Evolutionary conservation across 2,888 invertebrate species (phyloP), one percentile per base, ranked within the genome.

Genomic region (Parapristionchus giblindavisi): DNA sequence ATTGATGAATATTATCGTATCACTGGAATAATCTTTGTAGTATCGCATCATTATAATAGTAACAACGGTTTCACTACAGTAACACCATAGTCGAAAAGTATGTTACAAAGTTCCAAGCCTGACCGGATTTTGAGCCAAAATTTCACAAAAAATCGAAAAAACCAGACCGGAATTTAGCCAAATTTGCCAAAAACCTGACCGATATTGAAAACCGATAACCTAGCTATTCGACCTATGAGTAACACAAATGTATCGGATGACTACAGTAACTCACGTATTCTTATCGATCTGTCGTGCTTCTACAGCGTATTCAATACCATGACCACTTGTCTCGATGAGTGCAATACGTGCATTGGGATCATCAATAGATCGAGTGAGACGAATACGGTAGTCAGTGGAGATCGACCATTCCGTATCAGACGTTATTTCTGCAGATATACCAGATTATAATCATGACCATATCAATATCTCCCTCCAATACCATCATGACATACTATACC

Each of bases 281-380:
- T 68, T 38, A 52, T 24, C 52, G 21, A 68, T 27, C 27, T 61
- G 43, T 48, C 48, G 60, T 36, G 73, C 43, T 17, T 73, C 73
- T 32, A 73, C 61, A 0, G 73, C 73, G 27, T 73, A 73, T 36
- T 73, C 73, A 27, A 73, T 34, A 0, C 73, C 73, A 24, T 51
- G 38, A 24, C 73, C 73, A 8, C 24, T 73, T 61, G 73, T 61
- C 51, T 73, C 73, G n/a, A 73, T 14, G 3, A 73, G 40, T 1
- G 73, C 60, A 14, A 73, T 32, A 2, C 73, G 29, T 29, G 73
- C 60, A 32, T 73, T 61, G 48, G 61, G 34, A 34, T 73, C 73
- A 36, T 73, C 73, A 21, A 60, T 36, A 14, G 27, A 14, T 27
- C 66, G 48, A n/a, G 5, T 1, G 27, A 63, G 60, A 36, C 60